Evolutionary conservation across 2,888 invertebrate species (phyloP), one percentile per base, ranked within the genome.

Genomic region (Embidobia sp.): DNA sequence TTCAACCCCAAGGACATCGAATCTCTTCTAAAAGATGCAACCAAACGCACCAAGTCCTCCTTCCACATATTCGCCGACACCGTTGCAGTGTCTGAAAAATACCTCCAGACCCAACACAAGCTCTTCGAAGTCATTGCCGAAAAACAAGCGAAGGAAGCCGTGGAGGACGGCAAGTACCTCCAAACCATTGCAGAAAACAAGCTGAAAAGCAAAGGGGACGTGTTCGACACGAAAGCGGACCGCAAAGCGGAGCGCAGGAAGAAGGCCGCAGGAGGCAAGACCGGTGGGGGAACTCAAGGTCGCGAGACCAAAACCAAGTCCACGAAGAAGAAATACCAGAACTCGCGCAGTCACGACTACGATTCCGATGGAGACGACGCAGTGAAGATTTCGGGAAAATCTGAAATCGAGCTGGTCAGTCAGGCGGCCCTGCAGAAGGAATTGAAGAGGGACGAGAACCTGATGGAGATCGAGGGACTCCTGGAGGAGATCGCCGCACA

Each of bases 291-390:
- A 0, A 93, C 94, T 7, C 98, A 98, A 89, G 98, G 98, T 0
- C 92, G 98, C 31, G 98, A 98, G 91, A 97, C 97, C 0, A 98
- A 97, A 91, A 98, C 97, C 0, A 98, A 97, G 87, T 95, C 97
- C 1, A 95, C 95, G 0, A 98, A 98, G 86, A 98, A 97, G 90
- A 93, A 94, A 87, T 90, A 90, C 74, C 92, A 89, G 26, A 90
- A 91, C n/a, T 67, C 64, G 3, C 92, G 92, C 84, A 91, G 91
- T 84, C 90, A 91, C 46, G 91, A 92, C 37, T 93, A 93, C 81
- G 94, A 94, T 75, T 94, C 94, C 1, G 93, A 93, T 53, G 94
- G 94, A 80, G 94, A 94, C 18, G 90, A 90, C 19, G 48, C 83
- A 5, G 86, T 22, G 6, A 78, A 70, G 26, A 27, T 40, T 3